Percentiles rank a stretch among this genome's conserved stretches.
These are phyloP conservation scores for Thecocarcelia acutangulata DNA, from an alignment of 2,888 invertebrate species.

Conservation along the genomic window DNA sequence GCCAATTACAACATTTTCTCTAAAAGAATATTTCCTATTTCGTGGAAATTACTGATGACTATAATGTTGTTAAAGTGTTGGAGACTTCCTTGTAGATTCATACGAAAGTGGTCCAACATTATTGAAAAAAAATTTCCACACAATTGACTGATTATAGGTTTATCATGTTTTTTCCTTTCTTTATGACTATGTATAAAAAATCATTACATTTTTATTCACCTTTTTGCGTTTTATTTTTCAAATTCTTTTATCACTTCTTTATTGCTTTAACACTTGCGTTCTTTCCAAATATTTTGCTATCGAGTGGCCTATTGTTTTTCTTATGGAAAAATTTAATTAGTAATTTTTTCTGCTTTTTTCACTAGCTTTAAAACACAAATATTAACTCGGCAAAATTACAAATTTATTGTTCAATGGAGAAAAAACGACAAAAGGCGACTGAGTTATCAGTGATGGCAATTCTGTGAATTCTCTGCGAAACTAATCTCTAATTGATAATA, in stretches of 20 bases:
- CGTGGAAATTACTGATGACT: conserved; percentile 10
- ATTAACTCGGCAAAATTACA: conserved; percentile 48
- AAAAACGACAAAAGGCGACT: conserved; percentile 61
- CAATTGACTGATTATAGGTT: conserved; percentile 19
- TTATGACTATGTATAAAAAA: conserved; percentile 14
- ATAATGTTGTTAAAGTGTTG: conserved; percentile 1
- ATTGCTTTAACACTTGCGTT: conserved; percentile 59
- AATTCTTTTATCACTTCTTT: conserved; percentile 56
- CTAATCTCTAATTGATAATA: not conserved
- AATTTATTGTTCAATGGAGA: conserved; percentile 56
- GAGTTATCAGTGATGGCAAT: conserved; percentile 23
- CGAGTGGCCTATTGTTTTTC: conserved; percentile 39
- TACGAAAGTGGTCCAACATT: conserved; percentile 29
- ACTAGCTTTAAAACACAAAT: conserved; percentile 56
- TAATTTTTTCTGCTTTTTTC: conserved; percentile 49
- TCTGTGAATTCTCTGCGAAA: not conserved
- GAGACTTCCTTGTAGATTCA: conserved; percentile 13
- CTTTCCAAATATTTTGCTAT: conserved; percentile 34
- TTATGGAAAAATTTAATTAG: conserved; percentile 46
- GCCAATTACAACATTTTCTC: conserved; percentile 26
- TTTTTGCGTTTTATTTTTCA: conserved; percentile 61
- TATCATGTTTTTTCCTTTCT: conserved; percentile 38
- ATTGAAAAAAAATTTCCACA: conserved; percentile 45
- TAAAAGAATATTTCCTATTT: conserved; percentile 18
- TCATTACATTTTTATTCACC: conserved; percentile 58